These are phyloP conservation scores for Lepidocyrtoides sp. DNA, from an alignment of 2,888 invertebrate genomes.

Conservation along the genomic window DNA sequence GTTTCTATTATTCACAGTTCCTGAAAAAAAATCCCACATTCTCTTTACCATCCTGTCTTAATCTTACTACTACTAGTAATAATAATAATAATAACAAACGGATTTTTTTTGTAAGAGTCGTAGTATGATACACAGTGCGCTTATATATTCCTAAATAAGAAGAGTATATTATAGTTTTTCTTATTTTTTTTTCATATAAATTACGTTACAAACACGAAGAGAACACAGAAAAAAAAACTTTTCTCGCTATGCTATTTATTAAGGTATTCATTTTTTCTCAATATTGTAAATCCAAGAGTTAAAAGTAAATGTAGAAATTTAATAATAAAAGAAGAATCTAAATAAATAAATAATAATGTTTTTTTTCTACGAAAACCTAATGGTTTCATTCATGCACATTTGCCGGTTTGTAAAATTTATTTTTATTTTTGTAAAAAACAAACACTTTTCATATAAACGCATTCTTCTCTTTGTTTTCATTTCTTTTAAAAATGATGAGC, in stretches of 20 bases:
- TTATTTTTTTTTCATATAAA: slow-evolving; percentile 34
- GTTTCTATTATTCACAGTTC: slow-evolving; percentile 14
- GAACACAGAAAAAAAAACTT: slow-evolving; percentile 35
- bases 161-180: neutral
- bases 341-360: neutral
- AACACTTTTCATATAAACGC: neutral
- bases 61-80: neutral
- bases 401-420: neutral
- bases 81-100: slow-evolving; percentile 13
- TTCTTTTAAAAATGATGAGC: slow-evolving; percentile 21
- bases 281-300: neutral
- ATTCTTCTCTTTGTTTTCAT: neutral
- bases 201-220: slow-evolving; percentile 40
- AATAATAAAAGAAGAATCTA: slow-evolving; percentile 14
- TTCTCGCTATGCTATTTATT: neutral
- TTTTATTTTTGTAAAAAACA: neutral
- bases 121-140: slow-evolving; percentile 8
- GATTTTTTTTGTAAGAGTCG: neutral
- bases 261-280: neutral
- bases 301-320: slow-evolving; percentile 38
- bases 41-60: slow-evolving; percentile 1
- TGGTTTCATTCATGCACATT: slow-evolving; percentile 25
- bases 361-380: neutral
- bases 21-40: slow-evolving; percentile 12
- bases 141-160: neutral